phyloP scores from a whole-genome alignment of 2,113 vertebrate species.

The Pandion haliaetus region DNA sequence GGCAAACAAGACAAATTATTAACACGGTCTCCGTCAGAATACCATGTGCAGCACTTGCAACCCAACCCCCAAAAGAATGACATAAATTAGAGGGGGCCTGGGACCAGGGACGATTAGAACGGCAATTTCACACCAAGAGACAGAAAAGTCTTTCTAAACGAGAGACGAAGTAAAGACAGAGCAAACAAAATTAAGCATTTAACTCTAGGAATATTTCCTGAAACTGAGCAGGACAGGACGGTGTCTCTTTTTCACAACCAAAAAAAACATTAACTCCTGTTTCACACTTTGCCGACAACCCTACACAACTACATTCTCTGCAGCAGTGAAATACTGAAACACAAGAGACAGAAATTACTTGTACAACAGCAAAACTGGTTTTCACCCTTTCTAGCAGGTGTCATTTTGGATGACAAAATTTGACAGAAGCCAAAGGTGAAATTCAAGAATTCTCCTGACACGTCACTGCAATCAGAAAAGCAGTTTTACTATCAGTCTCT shows the following conservation, averaged over 20 bases:
- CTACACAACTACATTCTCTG: neutral
- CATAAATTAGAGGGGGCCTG: neutral
- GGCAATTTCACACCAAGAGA: neutral
- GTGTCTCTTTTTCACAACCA: neutral
- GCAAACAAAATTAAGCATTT: neutral
- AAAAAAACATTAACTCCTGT: neutral
- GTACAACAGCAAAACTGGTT: neutral
- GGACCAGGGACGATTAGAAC: neutral
- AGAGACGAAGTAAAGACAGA: neutral
- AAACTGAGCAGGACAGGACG: neutral
- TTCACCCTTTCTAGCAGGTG: neutral
- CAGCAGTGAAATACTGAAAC: neutral
- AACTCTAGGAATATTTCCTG: neutral
- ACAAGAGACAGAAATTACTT: neutral
- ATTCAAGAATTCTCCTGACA: neutral
- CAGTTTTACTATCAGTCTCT: neutral
- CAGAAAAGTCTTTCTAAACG: neutral
- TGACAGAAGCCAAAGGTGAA: neutral
- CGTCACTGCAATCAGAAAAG: neutral
- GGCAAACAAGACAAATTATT: too few species aligned
- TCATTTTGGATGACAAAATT: neutral
- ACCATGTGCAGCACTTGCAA: neutral
- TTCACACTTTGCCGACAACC: neutral
- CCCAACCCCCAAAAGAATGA: neutral
- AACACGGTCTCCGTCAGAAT: too few species aligned